These are phyloP conservation scores for Ciconia boyciana DNA, from an alignment of 2,113 vertebrate genomes.

Conservation along the genomic window DNA sequence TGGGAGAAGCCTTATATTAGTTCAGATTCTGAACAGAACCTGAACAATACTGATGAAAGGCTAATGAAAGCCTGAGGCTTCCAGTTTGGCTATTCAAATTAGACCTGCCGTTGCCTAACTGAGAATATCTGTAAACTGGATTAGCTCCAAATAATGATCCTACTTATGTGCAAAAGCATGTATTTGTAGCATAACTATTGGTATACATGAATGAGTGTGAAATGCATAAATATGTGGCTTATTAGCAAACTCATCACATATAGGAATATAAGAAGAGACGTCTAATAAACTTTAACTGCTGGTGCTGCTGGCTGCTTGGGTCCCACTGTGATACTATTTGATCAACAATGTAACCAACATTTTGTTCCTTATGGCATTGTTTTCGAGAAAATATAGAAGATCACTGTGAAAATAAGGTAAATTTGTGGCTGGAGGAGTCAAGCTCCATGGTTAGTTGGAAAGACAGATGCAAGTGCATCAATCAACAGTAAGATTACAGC, in stretches of 20 bases:
- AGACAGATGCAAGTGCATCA: not conserved
- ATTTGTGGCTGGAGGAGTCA: not conserved
- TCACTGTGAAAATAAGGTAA: not conserved
- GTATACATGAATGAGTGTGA: not conserved
- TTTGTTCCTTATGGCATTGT: not conserved
- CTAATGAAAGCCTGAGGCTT: not conserved
- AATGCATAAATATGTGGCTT: not conserved
- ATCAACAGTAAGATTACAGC: not conserved
- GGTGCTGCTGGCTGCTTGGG: not conserved
- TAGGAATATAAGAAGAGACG: not conserved
- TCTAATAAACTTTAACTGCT: not conserved
- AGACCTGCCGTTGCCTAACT: not conserved
- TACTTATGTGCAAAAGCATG: not conserved
- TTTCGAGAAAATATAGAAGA: not conserved
- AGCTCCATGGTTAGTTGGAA: fast-evolving
- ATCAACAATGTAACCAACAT: not conserved
- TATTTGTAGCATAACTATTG: not conserved
- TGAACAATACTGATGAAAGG: not conserved
- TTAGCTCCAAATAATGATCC: not conserved
- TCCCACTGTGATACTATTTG: not conserved
- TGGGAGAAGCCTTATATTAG: not conserved
- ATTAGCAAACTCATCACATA: not conserved
- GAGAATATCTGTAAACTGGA: not conserved
- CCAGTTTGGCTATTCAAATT: not conserved
- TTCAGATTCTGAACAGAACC: not conserved